Conservation (phyloP, 2,797 vertebrate genomes). For the Arnoldichthys spilopterus region DNA sequence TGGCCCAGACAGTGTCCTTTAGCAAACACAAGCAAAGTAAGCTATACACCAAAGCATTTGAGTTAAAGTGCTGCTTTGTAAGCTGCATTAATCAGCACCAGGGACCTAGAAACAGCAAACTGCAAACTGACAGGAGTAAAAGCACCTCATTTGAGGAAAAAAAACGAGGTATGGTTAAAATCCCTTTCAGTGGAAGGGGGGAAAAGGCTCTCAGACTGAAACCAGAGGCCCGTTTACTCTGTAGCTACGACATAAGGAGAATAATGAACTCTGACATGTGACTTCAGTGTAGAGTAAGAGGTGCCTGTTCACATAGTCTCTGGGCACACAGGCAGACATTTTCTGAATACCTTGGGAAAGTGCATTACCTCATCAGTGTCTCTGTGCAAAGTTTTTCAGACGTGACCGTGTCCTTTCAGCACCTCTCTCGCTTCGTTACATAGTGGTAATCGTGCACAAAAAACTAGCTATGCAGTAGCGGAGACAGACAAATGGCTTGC, state of each 20-base stretch:
- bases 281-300: conserved; percentile 46
- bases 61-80: conserved; percentile 2
- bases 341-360: conserved; percentile 56
- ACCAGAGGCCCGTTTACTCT: conserved; percentile 56
- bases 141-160: conserved; percentile 35
- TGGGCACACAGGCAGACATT: conserved; percentile 44
- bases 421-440: conserved; percentile 35
- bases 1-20: conserved; percentile 1
- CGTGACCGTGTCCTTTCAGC: conserved; percentile 41
- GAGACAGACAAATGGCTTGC: conserved; percentile 17
- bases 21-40: conserved; percentile 28
- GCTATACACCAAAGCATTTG: conserved; percentile 14
- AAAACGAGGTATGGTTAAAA: conserved; percentile 13
- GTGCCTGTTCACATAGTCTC: conserved; percentile 53
- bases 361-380: conserved; percentile 54
- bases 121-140: conserved; percentile 27
- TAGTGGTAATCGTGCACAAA: conserved; percentile 17
- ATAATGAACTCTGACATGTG: conserved; percentile 65
- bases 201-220: conserved; percentile 28
- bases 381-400: conserved; percentile 28
- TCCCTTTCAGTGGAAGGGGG: not conserved
- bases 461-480: conserved; percentile 11
- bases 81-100: conserved; percentile 41
- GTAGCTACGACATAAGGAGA: conserved; percentile 53
- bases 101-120: conserved; percentile 22